Evolutionary conservation across 1,140 invertebrate species (phyloP).

Genomic region (Oedothorax gibbosus): DNA sequence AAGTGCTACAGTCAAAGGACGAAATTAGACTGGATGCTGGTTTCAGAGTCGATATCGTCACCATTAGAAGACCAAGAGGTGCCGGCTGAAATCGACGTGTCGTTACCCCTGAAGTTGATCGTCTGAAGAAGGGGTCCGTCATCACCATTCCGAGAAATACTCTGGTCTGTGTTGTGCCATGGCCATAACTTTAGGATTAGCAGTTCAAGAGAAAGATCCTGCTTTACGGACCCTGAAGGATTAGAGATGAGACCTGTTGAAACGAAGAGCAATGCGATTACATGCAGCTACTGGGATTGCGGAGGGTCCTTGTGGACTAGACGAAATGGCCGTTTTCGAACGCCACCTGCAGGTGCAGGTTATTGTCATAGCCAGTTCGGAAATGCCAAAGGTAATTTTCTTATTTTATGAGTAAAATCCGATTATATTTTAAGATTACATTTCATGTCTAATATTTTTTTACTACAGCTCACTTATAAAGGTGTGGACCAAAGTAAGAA

Average conservation of each 20-base stretch:
- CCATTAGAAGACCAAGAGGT: background rate
- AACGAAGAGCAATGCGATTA: background rate
- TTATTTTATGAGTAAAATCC: background rate
- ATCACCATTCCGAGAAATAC: no score
- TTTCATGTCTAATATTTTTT: background rate
- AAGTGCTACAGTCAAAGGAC: background rate
- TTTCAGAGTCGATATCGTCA: background rate
- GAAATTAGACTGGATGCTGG: background rate
- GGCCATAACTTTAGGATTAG: no score
- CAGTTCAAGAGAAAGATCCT: no score
- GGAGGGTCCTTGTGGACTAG: background rate
- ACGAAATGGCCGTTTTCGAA: background rate
- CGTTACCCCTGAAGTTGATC: background rate
- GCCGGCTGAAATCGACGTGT: background rate
- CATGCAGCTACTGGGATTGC: background rate
- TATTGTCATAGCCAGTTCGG: no score
- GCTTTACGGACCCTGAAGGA: no score
- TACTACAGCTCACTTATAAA: background rate
- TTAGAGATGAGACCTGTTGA: no score
- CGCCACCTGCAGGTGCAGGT: background rate
- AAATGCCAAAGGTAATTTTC: background rate
- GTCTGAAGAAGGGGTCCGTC: no score
- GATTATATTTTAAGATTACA: background rate
- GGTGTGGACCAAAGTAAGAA: background rate
- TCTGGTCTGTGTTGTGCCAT: no score